phyloP scores from a whole-genome alignment of 2,888 invertebrate species.

The Drosophila tanythrix region DNA sequence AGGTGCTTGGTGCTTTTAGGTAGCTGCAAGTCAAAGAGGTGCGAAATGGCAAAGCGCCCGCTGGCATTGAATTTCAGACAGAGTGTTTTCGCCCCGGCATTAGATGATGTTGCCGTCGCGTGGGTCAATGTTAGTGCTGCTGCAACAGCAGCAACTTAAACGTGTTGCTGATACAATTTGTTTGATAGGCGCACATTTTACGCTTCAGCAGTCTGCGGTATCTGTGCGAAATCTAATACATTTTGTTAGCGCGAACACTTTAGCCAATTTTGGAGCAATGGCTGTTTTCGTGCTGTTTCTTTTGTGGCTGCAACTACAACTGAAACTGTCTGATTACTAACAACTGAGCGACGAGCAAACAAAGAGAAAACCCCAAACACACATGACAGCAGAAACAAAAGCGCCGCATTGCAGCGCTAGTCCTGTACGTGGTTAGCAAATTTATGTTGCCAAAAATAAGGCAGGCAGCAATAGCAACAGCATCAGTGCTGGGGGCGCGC shows the following conservation, averaged over 20 bases:
- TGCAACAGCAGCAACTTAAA: constrained; percentile 53
- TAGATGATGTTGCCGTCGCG: constrained; percentile 77
- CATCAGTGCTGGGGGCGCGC: constrained; percentile 14
- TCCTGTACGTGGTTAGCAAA: constrained; percentile 77
- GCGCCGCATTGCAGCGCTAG: constrained; percentile 64
- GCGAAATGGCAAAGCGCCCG: constrained; percentile 77
- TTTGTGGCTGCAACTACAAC: constrained; percentile 22
- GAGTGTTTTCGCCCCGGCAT: constrained; percentile 73
- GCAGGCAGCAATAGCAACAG: constrained; percentile 31
- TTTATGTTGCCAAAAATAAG: constrained; percentile 70
- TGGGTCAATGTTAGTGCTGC: constrained; percentile 61
- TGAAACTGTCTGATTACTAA: constrained; percentile 33
- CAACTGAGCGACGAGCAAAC: constrained; percentile 31
- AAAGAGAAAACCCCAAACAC: constrained; percentile 55
- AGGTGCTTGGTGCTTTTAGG: constrained; percentile 53
- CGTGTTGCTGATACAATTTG: constrained; percentile 79
- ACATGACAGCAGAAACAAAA: constrained; percentile 65
- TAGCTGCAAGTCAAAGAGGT: constrained; percentile 75
- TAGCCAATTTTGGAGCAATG: constrained; percentile 59
- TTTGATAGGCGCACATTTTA: constrained; percentile 76
- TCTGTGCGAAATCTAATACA: constrained; percentile 77
- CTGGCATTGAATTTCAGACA: constrained; percentile 80
- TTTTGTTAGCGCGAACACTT: constrained; percentile 67
- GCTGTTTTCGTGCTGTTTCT: constrained; percentile 17
- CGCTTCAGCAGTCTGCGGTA: constrained; percentile 68